phyloP scores from a whole-genome alignment of 2,888 invertebrate species.

The Matsumyia berberina region DNA sequence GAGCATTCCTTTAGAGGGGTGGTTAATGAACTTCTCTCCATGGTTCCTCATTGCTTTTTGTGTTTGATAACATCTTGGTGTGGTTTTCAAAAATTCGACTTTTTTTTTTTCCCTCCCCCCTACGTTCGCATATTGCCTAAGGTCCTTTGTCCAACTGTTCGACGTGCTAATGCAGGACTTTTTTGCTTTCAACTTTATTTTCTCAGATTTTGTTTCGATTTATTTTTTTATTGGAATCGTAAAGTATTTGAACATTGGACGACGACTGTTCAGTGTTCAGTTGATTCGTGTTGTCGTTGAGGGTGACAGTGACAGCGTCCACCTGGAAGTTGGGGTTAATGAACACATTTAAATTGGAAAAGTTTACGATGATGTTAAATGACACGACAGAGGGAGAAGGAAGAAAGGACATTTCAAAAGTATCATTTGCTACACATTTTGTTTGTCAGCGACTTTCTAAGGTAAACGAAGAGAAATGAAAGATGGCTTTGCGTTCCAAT shows the following conservation, averaged over 20 bases:
- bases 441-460: constrained; percentile 44
- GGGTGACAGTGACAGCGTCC: constrained; percentile 17
- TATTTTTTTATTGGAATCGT: constrained; percentile 26
- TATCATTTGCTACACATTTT: constrained; percentile 53
- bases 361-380: constrained; percentile 58
- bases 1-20: constrained; percentile 25
- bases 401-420: constrained; percentile 26
- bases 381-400: constrained; percentile 13
- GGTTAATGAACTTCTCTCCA: constrained; percentile 70
- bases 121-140: constrained; percentile 31
- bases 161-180: constrained; percentile 34
- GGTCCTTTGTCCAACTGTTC: constrained; percentile 33
- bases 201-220: constrained; percentile 5
- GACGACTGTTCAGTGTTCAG: not conserved
- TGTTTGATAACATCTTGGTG: constrained; percentile 43
- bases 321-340: constrained; percentile 54
- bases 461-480: not conserved
- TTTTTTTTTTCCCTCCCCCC: constrained; percentile 11
- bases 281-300: not conserved
- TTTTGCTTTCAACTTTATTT: not conserved
- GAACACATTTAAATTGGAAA: constrained; percentile 74
- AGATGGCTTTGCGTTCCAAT: constrained; percentile 8
- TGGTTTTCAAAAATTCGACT: constrained; percentile 31
- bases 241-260: constrained; percentile 32
- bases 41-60: constrained; percentile 44